phyloP scores from a whole-genome alignment of 1,140 invertebrate species.

The Xylocopa sonorina region DNA sequence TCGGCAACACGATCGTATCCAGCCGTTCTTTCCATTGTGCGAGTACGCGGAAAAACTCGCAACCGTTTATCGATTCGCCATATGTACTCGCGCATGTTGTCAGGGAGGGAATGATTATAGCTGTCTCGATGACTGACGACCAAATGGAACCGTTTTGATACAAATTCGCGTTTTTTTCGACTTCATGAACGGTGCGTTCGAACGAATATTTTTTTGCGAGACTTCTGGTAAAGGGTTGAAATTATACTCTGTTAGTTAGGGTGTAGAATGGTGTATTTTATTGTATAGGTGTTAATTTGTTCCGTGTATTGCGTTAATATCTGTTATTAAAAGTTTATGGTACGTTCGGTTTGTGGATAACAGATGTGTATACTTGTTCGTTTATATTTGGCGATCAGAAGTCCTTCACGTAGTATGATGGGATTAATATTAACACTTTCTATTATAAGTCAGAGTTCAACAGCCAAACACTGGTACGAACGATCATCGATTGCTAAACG shows the following conservation, averaged over 20 bases:
- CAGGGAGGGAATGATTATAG: not conserved
- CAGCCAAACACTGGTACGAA: too few species aligned
- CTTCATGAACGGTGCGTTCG: not conserved
- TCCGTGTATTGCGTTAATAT: not conserved
- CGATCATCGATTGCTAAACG: too few species aligned
- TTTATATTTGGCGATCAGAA: too few species aligned
- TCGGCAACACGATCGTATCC: conserved; percentile 38
- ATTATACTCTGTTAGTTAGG: not conserved
- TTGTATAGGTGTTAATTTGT: not conserved
- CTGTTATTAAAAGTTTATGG: not conserved
- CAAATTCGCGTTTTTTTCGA: not conserved
- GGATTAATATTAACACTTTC: too few species aligned
- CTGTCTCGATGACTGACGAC: too few species aligned
- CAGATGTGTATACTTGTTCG: too few species aligned
- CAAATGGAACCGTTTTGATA: not conserved
- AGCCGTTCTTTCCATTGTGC: conserved; percentile 80
- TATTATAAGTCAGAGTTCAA: too few species aligned
- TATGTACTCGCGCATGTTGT: not conserved
- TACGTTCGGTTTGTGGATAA: not conserved
- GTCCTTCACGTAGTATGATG: too few species aligned
- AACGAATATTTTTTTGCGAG: too few species aligned
- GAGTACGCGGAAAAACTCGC: conserved; percentile 36
- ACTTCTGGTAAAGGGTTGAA: not conserved
- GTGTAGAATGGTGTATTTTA: too few species aligned
- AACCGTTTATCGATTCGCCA: conserved; percentile 44